Evolutionary conservation across 1,140 invertebrate genomes (phyloP).

Genomic region (Scaptomyza pallida): DNA sequence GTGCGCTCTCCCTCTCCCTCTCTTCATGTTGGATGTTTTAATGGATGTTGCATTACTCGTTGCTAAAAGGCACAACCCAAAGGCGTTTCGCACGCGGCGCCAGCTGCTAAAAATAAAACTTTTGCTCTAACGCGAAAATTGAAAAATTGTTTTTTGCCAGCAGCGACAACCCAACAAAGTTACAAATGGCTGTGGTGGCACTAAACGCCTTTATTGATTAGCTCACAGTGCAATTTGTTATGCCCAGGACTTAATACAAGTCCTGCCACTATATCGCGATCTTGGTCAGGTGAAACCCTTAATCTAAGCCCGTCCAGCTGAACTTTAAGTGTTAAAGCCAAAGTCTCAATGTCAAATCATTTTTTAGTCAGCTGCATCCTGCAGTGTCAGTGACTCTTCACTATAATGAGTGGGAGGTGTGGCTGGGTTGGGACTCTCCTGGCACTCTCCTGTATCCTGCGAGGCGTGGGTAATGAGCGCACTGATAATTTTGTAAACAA

Average conservation of each 20-base stretch:
- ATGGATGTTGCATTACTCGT: slow-evolving; percentile 72
- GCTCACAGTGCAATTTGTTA: slow-evolving; percentile 21
- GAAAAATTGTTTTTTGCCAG: slow-evolving; percentile 67
- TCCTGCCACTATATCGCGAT: background rate
- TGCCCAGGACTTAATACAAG: background rate
- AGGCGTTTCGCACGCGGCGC: slow-evolving; percentile 10
- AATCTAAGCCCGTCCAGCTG: no score
- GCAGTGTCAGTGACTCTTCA: slow-evolving; percentile 54
- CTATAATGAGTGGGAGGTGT: background rate
- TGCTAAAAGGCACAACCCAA: background rate
- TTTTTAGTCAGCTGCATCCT: slow-evolving; percentile 14
- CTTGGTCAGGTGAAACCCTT: background rate
- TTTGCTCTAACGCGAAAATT: slow-evolving; percentile 61
- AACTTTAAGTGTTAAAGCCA: background rate
- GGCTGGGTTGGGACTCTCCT: background rate
- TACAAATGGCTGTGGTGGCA: slow-evolving; percentile 19
- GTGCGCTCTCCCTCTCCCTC: background rate
- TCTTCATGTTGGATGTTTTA: slow-evolving; percentile 50
- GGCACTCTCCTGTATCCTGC: background rate
- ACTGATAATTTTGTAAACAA: slow-evolving; percentile 71
- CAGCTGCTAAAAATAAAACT: slow-evolving; percentile 54
- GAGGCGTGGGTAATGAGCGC: slow-evolving; percentile 63
- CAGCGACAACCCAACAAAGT: slow-evolving; percentile 41
- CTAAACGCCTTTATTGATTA: slow-evolving; percentile 63
- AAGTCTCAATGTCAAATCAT: slow-evolving; percentile 54